Base-by-base conservation (phyloP, 2,113 vertebrate genomes). In the Chaetodon auriga region DNA sequence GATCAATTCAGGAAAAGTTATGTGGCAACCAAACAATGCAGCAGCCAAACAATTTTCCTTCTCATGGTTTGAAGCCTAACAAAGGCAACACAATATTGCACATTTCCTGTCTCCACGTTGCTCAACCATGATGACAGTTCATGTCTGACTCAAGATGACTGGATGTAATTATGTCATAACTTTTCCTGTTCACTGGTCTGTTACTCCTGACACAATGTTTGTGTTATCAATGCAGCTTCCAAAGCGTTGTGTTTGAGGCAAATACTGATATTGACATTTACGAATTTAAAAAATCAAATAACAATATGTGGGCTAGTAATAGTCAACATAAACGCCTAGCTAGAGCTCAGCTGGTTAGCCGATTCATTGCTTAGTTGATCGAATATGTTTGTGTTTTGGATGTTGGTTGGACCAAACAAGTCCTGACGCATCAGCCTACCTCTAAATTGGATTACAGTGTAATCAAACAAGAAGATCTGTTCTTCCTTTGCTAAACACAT, bases 51-150 rank as follows among this genome's bases (percentile, higher is more conserved):
- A 71, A 19, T 72, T 9, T 23, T 7, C 18, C 57, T 25, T 62
- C 6, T 25, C 38, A 12, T 1, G 1, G 1, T 53, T 54, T 61
- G n/a, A 6, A 62, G 35, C 46, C 13, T 30, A 68, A 49, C 49
- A 45, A 49, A 38, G 64, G 12, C 46, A 41, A 54, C 21, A 21
- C n/a, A 57, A 2, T 4, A 23, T 58, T 65, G 9, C 48, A 49
- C 3, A 75, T 65, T 61, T 61, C 21, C 61, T 55, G 36, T 62
- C 66, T 55, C 23, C 43, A 49, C 3, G 18, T 84, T 79, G 36
- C 71, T 71, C 68, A 57, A 48, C 30, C 6, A 35, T 0, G 18
- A 74, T 57, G 30, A 61, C 15, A 4, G 21, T 41, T 85, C 1
- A 43, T 15, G 21, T 54, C 7, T 60, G 38, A 46, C 16, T 45